phyloP scores from a whole-genome alignment of 2,888 invertebrate species.

The Chironomus riparius region DNA sequence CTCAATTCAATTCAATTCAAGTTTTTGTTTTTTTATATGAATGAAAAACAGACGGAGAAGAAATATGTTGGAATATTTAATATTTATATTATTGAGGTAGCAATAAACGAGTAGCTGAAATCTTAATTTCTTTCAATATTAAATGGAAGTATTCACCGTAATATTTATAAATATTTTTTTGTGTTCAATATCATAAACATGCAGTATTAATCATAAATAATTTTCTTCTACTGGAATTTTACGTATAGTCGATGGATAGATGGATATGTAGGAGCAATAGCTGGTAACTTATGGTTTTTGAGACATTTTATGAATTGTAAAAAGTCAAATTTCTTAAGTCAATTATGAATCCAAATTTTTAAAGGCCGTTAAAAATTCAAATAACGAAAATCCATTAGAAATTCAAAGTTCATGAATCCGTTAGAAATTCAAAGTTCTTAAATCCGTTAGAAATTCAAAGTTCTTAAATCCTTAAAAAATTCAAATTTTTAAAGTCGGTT shows the following conservation, averaged over 20 bases:
- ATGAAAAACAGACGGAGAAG: neutral
- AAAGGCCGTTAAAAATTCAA: neutral
- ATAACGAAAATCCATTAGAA: no score
- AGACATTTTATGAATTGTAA: neutral
- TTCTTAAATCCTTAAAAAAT: no score
- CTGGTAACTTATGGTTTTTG: neutral
- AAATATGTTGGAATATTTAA: neutral
- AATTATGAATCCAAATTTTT: neutral
- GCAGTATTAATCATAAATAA: constrained; percentile 13
- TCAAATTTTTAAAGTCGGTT: no score
- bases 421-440: no score
- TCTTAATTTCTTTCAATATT: constrained; percentile 19
- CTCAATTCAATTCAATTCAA: neutral
- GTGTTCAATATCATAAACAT: constrained; percentile 11
- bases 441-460: no score
- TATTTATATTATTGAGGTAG: neutral
- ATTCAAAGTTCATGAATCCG: no score
- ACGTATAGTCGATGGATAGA: neutral
- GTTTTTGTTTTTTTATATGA: neutral
- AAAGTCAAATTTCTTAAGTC: neutral
- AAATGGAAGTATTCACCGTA: neutral
- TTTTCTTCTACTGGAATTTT: neutral
- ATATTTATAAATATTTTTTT: neutral
- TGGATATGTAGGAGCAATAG: neutral
- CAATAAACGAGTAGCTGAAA: constrained; percentile 19